Evolutionary conservation across 30 jellyfish, hydroid and myxozoan species (phyloP).

Genomic region (Hydra vulgaris): DNA sequence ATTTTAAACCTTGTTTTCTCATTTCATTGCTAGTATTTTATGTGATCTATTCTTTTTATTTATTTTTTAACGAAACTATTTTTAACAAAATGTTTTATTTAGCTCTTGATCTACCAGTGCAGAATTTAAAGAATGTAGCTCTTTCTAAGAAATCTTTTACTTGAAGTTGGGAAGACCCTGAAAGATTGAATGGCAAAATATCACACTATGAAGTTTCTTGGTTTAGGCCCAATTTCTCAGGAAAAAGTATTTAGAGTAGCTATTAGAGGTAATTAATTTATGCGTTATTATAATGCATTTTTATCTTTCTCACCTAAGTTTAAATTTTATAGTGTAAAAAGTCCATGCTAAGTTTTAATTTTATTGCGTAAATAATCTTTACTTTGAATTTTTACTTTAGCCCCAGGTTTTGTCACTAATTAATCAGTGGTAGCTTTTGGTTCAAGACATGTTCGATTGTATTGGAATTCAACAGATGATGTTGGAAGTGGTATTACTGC

Average conservation of each 20-base stretch:
- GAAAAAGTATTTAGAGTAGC: conserved; percentile 24
- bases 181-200: conserved; percentile 9
- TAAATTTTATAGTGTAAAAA: no score
- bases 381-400: no score
- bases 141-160: conserved; percentile 27
- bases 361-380: no score
- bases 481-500: conserved; percentile 79
- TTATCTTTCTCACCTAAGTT: no score
- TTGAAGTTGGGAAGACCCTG: conserved; percentile 25
- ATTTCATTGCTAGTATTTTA: no score
- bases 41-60: no score
- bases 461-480: conserved; percentile 57
- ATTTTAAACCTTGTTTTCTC: no score
- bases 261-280: conserved; percentile 17
- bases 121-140: conserved; percentile 16
- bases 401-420: conserved; percentile 36
- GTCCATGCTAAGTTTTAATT: no score
- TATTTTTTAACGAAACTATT: no score
- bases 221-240: conserved; percentile 68
- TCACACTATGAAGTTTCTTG: conserved; percentile 24
- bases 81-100: no score
- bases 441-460: conserved; percentile 35
- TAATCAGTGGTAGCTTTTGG: conserved; percentile 23
- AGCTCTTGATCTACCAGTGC: conserved; percentile 21
- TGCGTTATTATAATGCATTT: no score